A percentile compares a stretch with the other conserved stretches of the same genome.
Conservation (phyloP, 2,797 vertebrate genomes). For the Manis javanica region DNA sequence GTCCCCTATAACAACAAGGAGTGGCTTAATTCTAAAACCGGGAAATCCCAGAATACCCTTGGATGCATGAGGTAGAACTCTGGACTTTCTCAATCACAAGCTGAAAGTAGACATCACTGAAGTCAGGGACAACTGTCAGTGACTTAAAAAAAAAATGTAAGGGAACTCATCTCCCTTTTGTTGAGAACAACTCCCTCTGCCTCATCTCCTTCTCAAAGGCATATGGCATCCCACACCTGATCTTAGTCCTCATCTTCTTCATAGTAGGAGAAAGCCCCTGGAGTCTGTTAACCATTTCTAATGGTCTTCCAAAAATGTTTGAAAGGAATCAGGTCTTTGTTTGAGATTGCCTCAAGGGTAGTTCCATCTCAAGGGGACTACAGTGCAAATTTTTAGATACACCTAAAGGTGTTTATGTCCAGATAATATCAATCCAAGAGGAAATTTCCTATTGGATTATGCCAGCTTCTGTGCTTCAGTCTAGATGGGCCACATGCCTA, state of each 20-base stretch:
- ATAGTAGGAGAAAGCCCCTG: background rate
- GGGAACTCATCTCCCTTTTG: background rate
- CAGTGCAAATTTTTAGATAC: slow-evolving; percentile 9
- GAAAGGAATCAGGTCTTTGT: background rate
- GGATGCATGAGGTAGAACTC: background rate
- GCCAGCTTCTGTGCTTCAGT: background rate
- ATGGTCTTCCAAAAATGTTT: background rate
- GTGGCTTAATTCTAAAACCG: background rate
- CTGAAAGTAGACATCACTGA: background rate
- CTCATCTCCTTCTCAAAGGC: background rate
- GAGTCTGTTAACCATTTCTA: background rate
- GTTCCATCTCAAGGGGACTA: background rate
- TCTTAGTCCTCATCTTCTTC: background rate
- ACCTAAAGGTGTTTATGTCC: background rate
- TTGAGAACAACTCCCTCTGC: background rate
- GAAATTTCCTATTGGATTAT: background rate
- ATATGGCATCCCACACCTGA: background rate
- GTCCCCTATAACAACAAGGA: background rate
- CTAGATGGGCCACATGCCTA: background rate
- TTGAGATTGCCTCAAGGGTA: background rate
- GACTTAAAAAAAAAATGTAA: background rate
- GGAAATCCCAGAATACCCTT: background rate
- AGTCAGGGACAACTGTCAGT: background rate
- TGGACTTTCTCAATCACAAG: background rate
- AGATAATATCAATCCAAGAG: background rate